Conservation (phyloP, 1,140 invertebrate species). For the Chymomyza costata region DNA sequence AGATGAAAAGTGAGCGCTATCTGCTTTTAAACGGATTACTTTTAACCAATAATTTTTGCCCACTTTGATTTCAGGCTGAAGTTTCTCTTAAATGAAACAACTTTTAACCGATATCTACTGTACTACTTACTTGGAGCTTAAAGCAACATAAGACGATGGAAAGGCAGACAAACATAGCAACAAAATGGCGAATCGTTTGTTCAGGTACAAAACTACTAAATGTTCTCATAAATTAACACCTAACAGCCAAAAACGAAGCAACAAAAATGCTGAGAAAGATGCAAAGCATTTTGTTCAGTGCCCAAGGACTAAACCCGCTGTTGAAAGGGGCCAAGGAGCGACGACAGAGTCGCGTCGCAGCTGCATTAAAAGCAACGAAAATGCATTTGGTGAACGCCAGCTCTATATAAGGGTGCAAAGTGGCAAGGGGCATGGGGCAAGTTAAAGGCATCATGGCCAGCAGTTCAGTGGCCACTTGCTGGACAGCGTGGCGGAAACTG, state of each 20-base stretch:
- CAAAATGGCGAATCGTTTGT: conserved; percentile 7
- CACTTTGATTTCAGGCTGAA: no score
- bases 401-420: conserved; percentile 18
- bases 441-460: conserved; percentile 31
- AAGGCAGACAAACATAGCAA: conserved; percentile 18
- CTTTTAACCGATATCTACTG: no score
- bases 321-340: conserved; percentile 41
- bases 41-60: no score
- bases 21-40: no score
- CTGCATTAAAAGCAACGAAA: conserved; percentile 68
- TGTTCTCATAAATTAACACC: conserved; percentile 67
- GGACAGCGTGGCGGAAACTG: no score
- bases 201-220: conserved; percentile 58
- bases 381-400: conserved; percentile 62
- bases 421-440: conserved; percentile 1
- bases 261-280: conserved; percentile 16
- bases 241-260: conserved; percentile 36
- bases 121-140: no score
- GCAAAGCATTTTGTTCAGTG: no score
- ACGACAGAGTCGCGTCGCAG: conserved; percentile 48
- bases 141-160: no score
- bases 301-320: conserved; percentile 45
- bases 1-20: no score
- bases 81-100: no score
- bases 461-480: conserved; percentile 44